Percentiles rank a stretch among this genome's conserved stretches.
These are phyloP conservation scores for Abramis brama DNA, from an alignment of 2,113 vertebrate genomes.

Conservation along the genomic window DNA sequence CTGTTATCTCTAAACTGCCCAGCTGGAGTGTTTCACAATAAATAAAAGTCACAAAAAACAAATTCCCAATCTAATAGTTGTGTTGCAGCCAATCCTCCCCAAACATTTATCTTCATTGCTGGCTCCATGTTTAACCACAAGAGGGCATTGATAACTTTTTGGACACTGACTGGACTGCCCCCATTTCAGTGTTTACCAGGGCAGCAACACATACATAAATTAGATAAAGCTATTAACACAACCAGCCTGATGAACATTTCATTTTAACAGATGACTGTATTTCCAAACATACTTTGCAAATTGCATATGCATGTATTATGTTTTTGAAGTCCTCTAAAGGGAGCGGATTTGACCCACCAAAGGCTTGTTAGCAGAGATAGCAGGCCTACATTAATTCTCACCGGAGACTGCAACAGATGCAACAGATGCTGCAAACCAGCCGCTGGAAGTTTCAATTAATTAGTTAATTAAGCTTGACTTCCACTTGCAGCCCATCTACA, in stretches of 20 bases:
- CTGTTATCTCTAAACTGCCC: neutral
- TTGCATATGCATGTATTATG: conserved; percentile 27
- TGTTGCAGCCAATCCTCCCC: neutral
- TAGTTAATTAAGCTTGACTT: conserved; percentile 59
- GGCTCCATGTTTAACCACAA: conserved; percentile 25
- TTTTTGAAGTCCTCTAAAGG: conserved; percentile 58
- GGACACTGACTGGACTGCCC: neutral
- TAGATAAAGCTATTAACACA: neutral
- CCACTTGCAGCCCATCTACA: conserved; percentile 30
- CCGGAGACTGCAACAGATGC: conserved; percentile 53
- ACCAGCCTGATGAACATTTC: neutral
- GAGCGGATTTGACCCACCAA: conserved; percentile 59
- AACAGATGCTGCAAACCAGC: conserved; percentile 61
- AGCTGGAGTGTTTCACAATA: neutral
- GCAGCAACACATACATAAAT: neutral
- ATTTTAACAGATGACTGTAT: neutral
- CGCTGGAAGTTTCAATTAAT: conserved; percentile 59
- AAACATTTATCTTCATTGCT: neutral
- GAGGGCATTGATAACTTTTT: conserved; percentile 36
- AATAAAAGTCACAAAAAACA: neutral
- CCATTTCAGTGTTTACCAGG: neutral
- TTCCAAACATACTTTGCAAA: neutral
- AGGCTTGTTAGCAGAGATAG: conserved; percentile 67
- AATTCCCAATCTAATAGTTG: neutral
- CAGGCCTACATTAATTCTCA: conserved; percentile 66